Conservation (phyloP, 2,113 vertebrate species). For the Arvicanthis niloticus region DNA sequence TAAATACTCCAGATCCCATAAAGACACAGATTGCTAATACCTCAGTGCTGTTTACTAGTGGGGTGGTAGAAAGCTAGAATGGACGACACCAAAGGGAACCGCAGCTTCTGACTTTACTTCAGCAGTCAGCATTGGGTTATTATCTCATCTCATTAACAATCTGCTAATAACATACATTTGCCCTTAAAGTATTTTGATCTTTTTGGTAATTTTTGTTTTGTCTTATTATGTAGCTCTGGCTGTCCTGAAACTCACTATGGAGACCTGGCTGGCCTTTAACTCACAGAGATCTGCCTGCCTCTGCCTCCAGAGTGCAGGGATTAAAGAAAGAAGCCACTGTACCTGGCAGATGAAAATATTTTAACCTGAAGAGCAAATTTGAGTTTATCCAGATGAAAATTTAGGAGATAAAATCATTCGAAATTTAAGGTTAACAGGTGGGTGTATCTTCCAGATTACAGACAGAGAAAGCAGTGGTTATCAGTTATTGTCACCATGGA, state of each 20-base stretch:
- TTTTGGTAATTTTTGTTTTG: not conserved
- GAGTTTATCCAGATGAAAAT: conserved; percentile 4
- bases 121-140: not conserved
- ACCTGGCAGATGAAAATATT: not conserved
- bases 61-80: not conserved
- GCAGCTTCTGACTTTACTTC: no score
- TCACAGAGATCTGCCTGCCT: not conserved
- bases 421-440: not conserved
- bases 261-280: not conserved
- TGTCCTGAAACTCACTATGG: not conserved
- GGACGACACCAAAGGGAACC: not conserved
- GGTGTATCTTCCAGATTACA: not conserved
- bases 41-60: not conserved
- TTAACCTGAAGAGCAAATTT: conserved; percentile 1
- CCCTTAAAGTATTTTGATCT: not conserved
- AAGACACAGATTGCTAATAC: not conserved
- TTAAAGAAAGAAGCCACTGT: not conserved
- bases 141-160: not conserved
- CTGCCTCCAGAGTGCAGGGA: not conserved
- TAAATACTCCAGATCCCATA: not conserved
- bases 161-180: conserved; percentile 23
- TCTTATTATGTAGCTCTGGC: not conserved
- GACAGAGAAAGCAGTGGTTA: not conserved
- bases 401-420: not conserved
- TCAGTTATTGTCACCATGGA: not conserved